Conservation (phyloP, 2,113 vertebrate genomes). For the Trochalopteron elliotii region DNA sequence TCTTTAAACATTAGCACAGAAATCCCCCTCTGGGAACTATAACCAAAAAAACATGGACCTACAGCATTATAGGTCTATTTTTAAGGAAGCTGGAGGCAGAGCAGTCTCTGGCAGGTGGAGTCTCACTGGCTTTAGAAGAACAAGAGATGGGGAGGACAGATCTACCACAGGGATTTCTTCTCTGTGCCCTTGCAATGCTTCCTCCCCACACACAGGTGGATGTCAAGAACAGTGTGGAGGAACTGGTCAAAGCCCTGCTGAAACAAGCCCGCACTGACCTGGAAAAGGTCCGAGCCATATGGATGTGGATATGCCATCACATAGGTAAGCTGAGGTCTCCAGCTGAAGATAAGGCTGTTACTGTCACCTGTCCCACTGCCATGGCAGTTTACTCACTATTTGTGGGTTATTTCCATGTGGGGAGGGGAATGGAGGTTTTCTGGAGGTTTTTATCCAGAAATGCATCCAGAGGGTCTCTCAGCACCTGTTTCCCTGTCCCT, state of each 20-base stretch:
- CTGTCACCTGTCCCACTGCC: neutral
- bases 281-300: slow-evolving; percentile 80
- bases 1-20: neutral
- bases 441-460: neutral
- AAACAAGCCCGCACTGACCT: slow-evolving; percentile 74
- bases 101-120: neutral
- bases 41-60: neutral
- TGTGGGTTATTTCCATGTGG: neutral
- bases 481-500: neutral
- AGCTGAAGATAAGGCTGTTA: fast-evolving
- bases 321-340: slow-evolving; percentile 72
- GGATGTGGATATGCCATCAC: slow-evolving; percentile 85
- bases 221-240: slow-evolving; percentile 65
- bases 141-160: neutral
- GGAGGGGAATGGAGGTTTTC: neutral
- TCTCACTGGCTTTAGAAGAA: neutral
- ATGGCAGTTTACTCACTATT: fast-evolving
- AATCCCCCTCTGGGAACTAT: neutral
- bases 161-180: neutral
- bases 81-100: neutral
- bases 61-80: neutral
- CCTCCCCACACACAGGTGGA: slow-evolving; percentile 59
- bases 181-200: neutral
- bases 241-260: slow-evolving; percentile 75
- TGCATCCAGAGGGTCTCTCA: neutral